These are phyloP conservation scores for Rhamnusium bicolor DNA, from an alignment of 2,888 invertebrate genomes.

Conservation along the genomic window DNA sequence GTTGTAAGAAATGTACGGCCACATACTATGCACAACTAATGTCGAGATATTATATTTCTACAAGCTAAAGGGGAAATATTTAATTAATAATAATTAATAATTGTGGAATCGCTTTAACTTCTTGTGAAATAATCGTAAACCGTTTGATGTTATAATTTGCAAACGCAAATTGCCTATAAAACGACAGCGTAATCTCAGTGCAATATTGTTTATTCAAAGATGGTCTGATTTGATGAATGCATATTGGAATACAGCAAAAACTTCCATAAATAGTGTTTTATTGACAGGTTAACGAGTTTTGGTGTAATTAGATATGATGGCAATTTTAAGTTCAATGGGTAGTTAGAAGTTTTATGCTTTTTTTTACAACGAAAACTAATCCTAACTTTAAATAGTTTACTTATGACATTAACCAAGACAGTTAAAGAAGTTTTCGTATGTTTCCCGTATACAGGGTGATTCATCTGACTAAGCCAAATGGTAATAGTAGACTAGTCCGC, in stretches of 20 bases:
- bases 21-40: background rate
- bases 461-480: too few species aligned
- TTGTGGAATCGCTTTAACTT: background rate
- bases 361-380: background rate
- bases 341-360: background rate
- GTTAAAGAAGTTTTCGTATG: too few species aligned
- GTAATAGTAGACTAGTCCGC: too few species aligned
- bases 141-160: slow-evolving; percentile 22
- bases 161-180: slow-evolving; percentile 25
- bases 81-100: slow-evolving; percentile 9
- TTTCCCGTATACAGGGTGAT: too few species aligned
- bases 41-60: background rate
- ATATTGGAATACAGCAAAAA: slow-evolving; percentile 16
- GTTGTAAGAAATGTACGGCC: background rate
- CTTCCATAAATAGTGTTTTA: slow-evolving; percentile 12
- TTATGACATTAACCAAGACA: background rate
- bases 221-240: slow-evolving; percentile 2
- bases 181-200: background rate
- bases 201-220: slow-evolving; percentile 13
- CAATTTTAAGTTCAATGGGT: background rate
- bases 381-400: background rate
- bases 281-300: slow-evolving; percentile 10
- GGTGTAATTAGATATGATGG: slow-evolving; percentile 1
- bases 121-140: slow-evolving; percentile 17
- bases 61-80: background rate